A percentile compares a stretch with the other conserved stretches of the same genome.
Conservation (phyloP, 1,140 invertebrate genomes). For the Ylistrum balloti region DNA sequence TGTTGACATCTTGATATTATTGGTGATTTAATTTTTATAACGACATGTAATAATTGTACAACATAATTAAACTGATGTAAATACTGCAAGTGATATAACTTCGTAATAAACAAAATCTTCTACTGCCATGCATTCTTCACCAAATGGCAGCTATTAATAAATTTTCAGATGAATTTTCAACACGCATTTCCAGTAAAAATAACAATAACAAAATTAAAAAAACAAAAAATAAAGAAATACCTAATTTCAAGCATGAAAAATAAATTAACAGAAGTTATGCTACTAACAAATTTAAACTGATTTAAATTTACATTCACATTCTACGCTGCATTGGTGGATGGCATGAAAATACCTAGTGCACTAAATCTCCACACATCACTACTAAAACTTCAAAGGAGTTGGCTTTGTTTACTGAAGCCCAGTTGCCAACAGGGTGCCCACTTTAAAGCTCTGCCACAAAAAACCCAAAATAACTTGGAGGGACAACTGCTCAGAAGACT, state of each 20-base stretch:
- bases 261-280: neutral
- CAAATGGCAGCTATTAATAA: neutral
- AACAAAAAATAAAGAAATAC: neutral
- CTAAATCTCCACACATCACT: neutral
- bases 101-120: too few species aligned
- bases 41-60: too few species aligned
- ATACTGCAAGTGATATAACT: too few species aligned
- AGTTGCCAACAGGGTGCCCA: conserved; percentile 36
- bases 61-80: too few species aligned
- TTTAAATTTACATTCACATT: conserved; percentile 12
- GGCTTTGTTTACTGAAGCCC: conserved; percentile 25
- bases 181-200: neutral
- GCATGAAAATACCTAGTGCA: neutral
- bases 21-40: too few species aligned
- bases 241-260: neutral
- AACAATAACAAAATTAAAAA: neutral
- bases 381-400: conserved; percentile 14
- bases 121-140: too few species aligned
- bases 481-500: conserved; percentile 15
- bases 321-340: neutral
- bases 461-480: neutral
- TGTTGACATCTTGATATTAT: too few species aligned
- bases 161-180: neutral
- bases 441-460: conserved; percentile 2
- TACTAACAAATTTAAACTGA: neutral